Conservation (phyloP, 2,113 vertebrate species). For the Trichomycterus rosablanca region DNA sequence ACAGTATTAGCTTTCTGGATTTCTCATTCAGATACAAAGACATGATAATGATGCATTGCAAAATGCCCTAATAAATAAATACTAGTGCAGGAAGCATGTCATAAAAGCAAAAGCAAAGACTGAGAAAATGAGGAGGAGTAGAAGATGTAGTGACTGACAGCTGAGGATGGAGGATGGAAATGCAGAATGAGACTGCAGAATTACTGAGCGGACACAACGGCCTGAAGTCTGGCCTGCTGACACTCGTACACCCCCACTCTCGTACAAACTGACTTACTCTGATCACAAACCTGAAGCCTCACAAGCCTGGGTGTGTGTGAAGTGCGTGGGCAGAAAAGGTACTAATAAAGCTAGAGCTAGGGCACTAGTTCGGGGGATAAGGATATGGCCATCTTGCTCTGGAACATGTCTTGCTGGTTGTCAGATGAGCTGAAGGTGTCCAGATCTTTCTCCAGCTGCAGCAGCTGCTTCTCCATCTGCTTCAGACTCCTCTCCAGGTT, state of each 20-base stretch:
- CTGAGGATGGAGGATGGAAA: slow-evolving; percentile 27
- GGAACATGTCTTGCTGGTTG: slow-evolving; percentile 87
- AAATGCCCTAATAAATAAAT: not conserved
- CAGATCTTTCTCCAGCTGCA: slow-evolving; percentile 95
- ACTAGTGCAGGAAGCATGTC: not conserved
- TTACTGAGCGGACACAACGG: slow-evolving; percentile 58
- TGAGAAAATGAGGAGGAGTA: not conserved
- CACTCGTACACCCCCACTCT: slow-evolving; percentile 39
- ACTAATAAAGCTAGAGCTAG: not conserved
- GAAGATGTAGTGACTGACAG: not conserved
- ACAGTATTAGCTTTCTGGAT: no score
- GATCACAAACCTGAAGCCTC: slow-evolving; percentile 16
- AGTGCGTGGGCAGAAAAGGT: not conserved
- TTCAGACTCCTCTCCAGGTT: slow-evolving; percentile 92
- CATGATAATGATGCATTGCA: not conserved
- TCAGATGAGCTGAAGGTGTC: slow-evolving; percentile 85
- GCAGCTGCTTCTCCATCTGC: slow-evolving; percentile 93
- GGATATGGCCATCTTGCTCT: slow-evolving; percentile 97
- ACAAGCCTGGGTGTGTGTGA: not conserved
- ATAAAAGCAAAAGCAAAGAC: slow-evolving; percentile 4
- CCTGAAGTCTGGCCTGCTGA: slow-evolving; percentile 41
- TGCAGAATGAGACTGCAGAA: slow-evolving; percentile 50
- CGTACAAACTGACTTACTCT: slow-evolving; percentile 17
- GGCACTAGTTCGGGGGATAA: slow-evolving; percentile 57
- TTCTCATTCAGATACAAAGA: not conserved